phyloP scores from a whole-genome alignment of 2,888 invertebrate species.

The Pandemis heparana region DNA sequence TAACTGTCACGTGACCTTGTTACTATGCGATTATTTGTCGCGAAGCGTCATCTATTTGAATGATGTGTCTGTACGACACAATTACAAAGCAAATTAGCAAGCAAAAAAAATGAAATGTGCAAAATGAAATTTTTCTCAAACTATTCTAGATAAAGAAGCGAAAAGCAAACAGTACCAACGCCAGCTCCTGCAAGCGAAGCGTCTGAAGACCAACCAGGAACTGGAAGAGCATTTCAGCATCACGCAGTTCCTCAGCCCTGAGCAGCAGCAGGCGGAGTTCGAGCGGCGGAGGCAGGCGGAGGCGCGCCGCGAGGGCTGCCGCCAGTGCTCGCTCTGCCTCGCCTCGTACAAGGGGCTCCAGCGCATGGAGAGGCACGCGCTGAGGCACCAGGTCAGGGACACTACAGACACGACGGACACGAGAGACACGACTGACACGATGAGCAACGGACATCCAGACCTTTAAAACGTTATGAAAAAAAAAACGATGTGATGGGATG shows the following conservation, averaged over 20 bases:
- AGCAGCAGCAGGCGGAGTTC: conserved; percentile 28
- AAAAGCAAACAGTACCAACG: conserved; percentile 1
- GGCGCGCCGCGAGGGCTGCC: conserved; percentile 9
- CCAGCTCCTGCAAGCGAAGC: conserved; percentile 7
- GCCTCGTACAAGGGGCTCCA: conserved; percentile 28
- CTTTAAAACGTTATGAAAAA: no score
- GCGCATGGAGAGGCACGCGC: not conserved
- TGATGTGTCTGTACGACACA: no score
- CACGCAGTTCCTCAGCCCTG: conserved; percentile 22
- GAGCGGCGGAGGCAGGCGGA: not conserved
- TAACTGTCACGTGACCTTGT: no score
- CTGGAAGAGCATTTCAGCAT: conserved; percentile 34
- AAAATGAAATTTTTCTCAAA: no score
- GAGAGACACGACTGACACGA: no score
- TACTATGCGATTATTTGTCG: no score
- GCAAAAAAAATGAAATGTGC: no score
- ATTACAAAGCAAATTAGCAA: no score
- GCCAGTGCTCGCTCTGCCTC: conserved; percentile 20
- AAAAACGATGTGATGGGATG: no score
- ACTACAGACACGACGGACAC: no score
- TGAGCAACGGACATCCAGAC: no score
- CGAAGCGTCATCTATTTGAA: no score
- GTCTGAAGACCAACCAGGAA: conserved; percentile 24
- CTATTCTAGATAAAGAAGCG: conserved; percentile 14
- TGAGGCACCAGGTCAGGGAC: not conserved